Conservation (phyloP, 2,888 invertebrate genomes). For the Chaitophorus viminalis region DNA sequence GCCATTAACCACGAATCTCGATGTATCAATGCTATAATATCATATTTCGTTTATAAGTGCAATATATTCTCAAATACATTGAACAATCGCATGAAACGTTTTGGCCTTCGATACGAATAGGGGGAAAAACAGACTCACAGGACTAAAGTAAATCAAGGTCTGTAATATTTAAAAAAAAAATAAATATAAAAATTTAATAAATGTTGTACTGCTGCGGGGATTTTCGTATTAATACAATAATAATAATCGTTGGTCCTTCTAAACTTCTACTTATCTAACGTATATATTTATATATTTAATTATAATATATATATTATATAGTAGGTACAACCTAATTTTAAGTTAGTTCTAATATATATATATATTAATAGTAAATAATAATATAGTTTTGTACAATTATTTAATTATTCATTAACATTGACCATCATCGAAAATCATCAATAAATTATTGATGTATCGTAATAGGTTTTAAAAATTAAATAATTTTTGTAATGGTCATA, state of each 20-base stretch:
- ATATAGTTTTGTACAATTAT: no score
- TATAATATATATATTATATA: no score
- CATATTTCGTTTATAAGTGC: neutral
- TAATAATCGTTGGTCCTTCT: conserved; percentile 14
- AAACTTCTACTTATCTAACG: neutral
- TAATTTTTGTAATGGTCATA: no score
- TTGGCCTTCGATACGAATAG: neutral
- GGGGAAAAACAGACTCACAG: neutral
- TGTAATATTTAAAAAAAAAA: conserved; percentile 1
- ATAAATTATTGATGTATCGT: no score
- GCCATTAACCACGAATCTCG: neutral
- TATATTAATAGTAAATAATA: no score
- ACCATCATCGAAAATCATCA: no score
- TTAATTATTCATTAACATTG: no score
- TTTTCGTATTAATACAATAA: neutral
- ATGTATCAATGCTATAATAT: neutral
- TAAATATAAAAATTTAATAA: conserved; percentile 17
- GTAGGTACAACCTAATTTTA: no score
- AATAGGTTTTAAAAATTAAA: no score
- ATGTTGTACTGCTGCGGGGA: neutral
- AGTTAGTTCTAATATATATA: no score
- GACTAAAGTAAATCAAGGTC: conserved; percentile 29
- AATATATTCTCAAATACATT: neutral
- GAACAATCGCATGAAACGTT: conserved; percentile 30
- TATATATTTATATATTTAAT: no score